These are phyloP conservation scores for Glaucidium brasilianum DNA, from an alignment of 2,113 vertebrate species.

Conservation along the genomic window DNA sequence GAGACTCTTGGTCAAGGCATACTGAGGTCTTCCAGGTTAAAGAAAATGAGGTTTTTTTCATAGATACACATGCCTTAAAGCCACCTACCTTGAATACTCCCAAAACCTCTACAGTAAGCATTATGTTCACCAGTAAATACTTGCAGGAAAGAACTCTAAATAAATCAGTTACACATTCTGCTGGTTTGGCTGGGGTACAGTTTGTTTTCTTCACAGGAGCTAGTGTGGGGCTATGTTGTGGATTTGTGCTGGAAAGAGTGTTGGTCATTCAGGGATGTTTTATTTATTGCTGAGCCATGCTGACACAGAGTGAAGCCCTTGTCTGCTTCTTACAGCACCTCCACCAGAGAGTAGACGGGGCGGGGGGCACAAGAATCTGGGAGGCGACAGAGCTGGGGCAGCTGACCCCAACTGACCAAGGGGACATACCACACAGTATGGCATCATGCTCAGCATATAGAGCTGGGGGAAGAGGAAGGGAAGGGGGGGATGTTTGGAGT, in stretches of 20 bases:
- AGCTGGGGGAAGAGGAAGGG: not conserved
- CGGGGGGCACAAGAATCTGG: not conserved
- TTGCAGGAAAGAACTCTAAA: not conserved
- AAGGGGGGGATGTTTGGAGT: accelerated
- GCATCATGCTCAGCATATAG: accelerated
- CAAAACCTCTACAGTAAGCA: not conserved
- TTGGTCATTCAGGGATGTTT: not conserved
- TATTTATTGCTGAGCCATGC: not conserved
- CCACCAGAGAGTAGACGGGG: accelerated
- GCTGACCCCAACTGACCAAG: not conserved
- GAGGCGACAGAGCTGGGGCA: not conserved
- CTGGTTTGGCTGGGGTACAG: not conserved
- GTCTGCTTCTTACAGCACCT: not conserved
- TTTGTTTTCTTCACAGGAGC: not conserved
- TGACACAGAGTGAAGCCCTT: not conserved
- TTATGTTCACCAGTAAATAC: not conserved
- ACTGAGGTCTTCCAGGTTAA: not conserved
- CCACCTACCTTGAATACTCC: not conserved
- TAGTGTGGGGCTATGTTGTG: not conserved
- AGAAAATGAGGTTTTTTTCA: not conserved
- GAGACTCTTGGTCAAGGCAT: not conserved
- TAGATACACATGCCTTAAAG: not conserved
- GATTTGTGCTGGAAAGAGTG: not conserved
- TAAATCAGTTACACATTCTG: not conserved
- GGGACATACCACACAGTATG: too few relatives aligned